A percentile compares a stretch with the other conserved stretches of the same genome.
These are phyloP conservation scores for Chironomus tentans DNA, from an alignment of 2,888 invertebrate genomes.

Conservation along the genomic window DNA sequence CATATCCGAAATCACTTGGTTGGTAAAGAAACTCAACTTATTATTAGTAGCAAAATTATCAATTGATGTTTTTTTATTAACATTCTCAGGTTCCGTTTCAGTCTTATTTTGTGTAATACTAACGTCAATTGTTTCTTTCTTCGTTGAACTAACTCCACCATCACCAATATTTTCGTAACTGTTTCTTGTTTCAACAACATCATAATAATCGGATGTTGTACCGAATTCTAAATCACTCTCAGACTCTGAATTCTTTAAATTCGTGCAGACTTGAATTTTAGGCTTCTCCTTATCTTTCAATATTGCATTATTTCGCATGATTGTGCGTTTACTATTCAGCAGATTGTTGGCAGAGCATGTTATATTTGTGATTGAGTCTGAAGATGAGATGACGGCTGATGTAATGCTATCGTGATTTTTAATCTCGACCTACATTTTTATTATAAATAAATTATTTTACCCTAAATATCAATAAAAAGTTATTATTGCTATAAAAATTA, in stretches of 20 bases:
- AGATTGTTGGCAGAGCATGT: neutral
- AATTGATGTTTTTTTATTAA: neutral
- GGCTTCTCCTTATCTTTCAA: constrained; percentile 58
- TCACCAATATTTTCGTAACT: constrained; percentile 40
- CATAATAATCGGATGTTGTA: constrained; percentile 40
- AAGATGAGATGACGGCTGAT: constrained; percentile 13
- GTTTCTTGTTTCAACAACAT: constrained; percentile 39
- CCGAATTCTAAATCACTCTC: constrained; percentile 50
- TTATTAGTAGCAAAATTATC: neutral
- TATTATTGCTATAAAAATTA: neutral
- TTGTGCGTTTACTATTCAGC: constrained; percentile 35
- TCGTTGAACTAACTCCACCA: constrained; percentile 32
- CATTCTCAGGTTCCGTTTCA: constrained; percentile 25
- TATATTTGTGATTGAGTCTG: neutral
- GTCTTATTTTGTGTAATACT: constrained; percentile 1
- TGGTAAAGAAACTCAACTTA: constrained; percentile 29
- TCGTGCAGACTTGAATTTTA: constrained; percentile 52
- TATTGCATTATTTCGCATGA: constrained; percentile 53
- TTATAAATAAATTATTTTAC: neutral
- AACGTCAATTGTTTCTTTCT: constrained; percentile 11
- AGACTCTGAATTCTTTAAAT: constrained; percentile 50
- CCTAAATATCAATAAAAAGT: neutral
- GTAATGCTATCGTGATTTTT: constrained; percentile 44
- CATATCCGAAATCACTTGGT: constrained; percentile 42
- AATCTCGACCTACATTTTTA: constrained; percentile 35